Conservation (phyloP, 2,888 invertebrate species). For the Ptychoptera contaminata region DNA sequence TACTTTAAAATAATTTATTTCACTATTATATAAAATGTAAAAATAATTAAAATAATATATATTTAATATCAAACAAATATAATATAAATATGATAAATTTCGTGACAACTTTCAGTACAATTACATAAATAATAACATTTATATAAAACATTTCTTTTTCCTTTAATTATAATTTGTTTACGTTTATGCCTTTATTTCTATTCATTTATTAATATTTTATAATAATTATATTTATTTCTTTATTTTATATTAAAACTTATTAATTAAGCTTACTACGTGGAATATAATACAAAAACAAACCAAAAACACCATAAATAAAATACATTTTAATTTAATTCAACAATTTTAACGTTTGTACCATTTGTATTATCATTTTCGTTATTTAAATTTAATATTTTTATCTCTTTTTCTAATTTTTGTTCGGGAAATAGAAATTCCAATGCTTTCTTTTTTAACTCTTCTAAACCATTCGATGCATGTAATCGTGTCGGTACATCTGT, state of each 20-base stretch:
- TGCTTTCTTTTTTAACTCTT: constrained; percentile 22
- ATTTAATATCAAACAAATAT: too few species aligned
- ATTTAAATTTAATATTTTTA: constrained; percentile 23
- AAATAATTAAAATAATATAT: too few species aligned
- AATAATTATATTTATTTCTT: background rate
- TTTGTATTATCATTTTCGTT: constrained; percentile 10
- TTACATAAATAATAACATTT: background rate
- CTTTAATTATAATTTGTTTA: background rate
- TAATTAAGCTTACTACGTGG: background rate
- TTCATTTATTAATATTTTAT: background rate
- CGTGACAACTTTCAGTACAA: too few species aligned
- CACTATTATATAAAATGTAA: too few species aligned
- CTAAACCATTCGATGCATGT: constrained; percentile 26
- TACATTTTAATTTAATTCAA: background rate
- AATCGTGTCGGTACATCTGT: constrained; percentile 22
- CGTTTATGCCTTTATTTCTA: background rate
- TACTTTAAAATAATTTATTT: too few species aligned
- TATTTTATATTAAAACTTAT: background rate
- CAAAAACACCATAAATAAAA: background rate
- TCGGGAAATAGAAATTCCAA: constrained; percentile 18
- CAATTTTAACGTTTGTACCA: background rate
- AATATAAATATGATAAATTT: too few species aligned
- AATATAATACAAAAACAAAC: background rate
- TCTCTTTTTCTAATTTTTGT: constrained; percentile 20
- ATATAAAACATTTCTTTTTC: too few species aligned